phyloP scores from a whole-genome alignment of 2,888 invertebrate genomes.

The Matsumyia berberina region DNA sequence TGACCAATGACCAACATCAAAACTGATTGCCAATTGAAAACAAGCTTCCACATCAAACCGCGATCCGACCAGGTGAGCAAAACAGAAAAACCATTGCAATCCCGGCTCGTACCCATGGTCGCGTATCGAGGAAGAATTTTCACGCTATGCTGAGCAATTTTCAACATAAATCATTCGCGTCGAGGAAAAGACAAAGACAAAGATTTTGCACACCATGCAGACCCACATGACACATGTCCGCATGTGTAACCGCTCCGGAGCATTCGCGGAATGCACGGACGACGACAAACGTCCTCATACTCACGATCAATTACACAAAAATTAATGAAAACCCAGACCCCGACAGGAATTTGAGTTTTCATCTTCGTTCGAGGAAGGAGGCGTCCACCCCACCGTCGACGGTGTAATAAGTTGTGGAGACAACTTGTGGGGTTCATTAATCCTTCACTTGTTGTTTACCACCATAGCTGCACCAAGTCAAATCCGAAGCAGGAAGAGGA shows the following conservation, averaged over 20 bases:
- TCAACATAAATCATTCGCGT: conserved; percentile 48
- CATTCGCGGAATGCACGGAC: conserved; percentile 45
- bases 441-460: conserved; percentile 58
- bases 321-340: conserved; percentile 57
- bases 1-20: conserved; percentile 43
- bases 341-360: conserved; percentile 68
- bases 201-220: conserved; percentile 3
- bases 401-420: conserved; percentile 50
- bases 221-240: conserved; percentile 38
- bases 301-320: conserved; percentile 63
- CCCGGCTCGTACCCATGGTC: background rate
- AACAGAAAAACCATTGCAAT: conserved; percentile 11
- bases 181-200: conserved; percentile 39
- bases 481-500: conserved; percentile 45
- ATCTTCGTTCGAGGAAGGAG: conserved; percentile 31
- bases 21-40: conserved; percentile 51
- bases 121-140: conserved; percentile 46
- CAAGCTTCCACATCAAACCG: conserved; percentile 43
- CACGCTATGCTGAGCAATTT: conserved; percentile 53
- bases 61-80: conserved; percentile 38
- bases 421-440: conserved; percentile 68
- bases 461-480: conserved; percentile 1
- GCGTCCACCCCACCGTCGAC: conserved; percentile 15
- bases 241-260: conserved; percentile 51
- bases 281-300: conserved; percentile 18